Evolutionary conservation across 2,888 invertebrate genomes (phyloP).

Genomic region (Coremacera marginata): DNA sequence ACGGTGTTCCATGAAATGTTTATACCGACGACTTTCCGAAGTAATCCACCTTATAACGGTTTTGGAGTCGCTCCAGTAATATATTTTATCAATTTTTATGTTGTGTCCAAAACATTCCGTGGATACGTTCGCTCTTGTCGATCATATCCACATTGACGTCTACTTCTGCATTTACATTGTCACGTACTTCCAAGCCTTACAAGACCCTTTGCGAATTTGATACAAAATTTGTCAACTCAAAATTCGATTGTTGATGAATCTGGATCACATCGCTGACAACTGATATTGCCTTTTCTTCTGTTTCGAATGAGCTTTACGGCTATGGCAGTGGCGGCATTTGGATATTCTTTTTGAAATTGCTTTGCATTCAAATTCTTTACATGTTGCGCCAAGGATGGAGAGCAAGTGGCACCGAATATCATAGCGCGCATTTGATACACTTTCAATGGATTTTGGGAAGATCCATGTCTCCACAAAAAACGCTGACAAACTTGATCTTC

Average conservation of each 20-base stretch:
- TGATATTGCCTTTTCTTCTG: conserved; percentile 39
- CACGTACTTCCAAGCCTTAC: neutral
- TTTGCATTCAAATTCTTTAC: conserved; percentile 15
- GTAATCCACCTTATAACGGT: too few relatives aligned
- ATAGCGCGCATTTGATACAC: conserved; percentile 23
- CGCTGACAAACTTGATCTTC: conserved; percentile 31
- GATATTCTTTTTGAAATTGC: neutral
- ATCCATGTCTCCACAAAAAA: conserved; percentile 30
- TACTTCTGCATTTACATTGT: too few relatives aligned
- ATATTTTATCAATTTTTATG: too few relatives aligned
- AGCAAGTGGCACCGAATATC: conserved; percentile 6
- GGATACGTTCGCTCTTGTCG: too few relatives aligned
- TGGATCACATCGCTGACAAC: conserved; percentile 20
- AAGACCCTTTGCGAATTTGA: conserved; percentile 41
- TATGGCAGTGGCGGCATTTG: neutral
- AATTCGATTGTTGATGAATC: conserved; percentile 24
- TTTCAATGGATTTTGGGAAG: conserved; percentile 7
- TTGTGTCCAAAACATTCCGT: too few relatives aligned
- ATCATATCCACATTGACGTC: too few relatives aligned
- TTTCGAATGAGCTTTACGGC: conserved; percentile 42
- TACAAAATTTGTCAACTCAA: conserved; percentile 44
- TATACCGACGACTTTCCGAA: too few relatives aligned
- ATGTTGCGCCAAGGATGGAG: too few relatives aligned
- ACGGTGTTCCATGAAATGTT: too few relatives aligned
- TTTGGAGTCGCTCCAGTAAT: too few relatives aligned